Percentiles rank a stretch among this genome's conserved stretches.
Evolutionary conservation across 2,797 vertebrate genomes (phyloP).

Genomic region (Neosalanx taihuensis): DNA sequence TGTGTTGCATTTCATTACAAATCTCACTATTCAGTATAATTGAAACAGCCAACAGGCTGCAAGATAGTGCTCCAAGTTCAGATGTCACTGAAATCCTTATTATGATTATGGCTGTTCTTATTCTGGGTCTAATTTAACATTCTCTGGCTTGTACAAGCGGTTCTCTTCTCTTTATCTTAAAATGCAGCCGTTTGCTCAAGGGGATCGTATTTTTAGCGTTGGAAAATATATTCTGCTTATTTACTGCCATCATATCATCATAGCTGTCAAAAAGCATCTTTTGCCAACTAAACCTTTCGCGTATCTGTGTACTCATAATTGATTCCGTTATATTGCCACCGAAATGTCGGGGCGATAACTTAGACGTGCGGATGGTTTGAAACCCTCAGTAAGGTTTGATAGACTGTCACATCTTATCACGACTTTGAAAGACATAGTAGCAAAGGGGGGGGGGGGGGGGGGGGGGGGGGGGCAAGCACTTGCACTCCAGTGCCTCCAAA

Average conservation of each 20-base stretch:
- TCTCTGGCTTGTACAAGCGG: constrained; percentile 43
- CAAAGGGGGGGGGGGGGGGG: constrained; percentile 34
- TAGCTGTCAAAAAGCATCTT: constrained; percentile 71
- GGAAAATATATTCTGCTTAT: constrained; percentile 61
- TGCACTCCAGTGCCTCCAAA: constrained; percentile 60
- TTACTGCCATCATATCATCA: constrained; percentile 71
- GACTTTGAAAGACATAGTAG: constrained; percentile 62
- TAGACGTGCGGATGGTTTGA: constrained; percentile 57
- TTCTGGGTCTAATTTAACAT: constrained; percentile 53
- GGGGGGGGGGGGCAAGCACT: constrained; percentile 51
- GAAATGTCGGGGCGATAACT: constrained; percentile 75
- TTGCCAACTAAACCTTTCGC: constrained; percentile 69
- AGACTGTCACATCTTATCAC: constrained; percentile 76
- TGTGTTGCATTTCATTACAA: neutral
- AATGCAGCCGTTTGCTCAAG: constrained; percentile 65
- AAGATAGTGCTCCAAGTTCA: constrained; percentile 19
- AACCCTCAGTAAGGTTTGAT: constrained; percentile 69
- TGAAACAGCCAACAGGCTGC: constrained; percentile 16
- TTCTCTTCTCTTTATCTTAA: constrained; percentile 63
- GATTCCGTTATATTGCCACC: constrained; percentile 75
- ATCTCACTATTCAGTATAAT: neutral
- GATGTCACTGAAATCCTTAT: constrained; percentile 45
- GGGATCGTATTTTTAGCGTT: constrained; percentile 66
- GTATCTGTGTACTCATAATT: constrained; percentile 77
- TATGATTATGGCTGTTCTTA: constrained; percentile 47